phyloP scores from a whole-genome alignment of 2,888 invertebrate species.

The Acronicta psi region DNA sequence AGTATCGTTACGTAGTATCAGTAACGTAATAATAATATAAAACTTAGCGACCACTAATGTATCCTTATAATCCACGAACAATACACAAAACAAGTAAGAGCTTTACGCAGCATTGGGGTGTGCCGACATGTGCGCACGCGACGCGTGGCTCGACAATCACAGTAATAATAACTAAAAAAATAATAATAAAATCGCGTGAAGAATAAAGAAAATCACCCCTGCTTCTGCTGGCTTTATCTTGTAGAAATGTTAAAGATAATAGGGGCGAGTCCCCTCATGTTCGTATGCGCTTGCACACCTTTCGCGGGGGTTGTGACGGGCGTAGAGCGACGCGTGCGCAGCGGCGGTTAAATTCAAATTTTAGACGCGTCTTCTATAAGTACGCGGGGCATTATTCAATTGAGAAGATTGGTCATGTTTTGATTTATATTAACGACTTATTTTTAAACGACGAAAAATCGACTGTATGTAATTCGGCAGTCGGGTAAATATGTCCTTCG shows the following conservation, averaged over 20 bases:
- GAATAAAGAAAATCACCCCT: conserved; percentile 89
- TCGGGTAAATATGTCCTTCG: too few species aligned
- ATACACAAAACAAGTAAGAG: conserved; percentile 82
- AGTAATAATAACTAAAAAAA: conserved; percentile 89
- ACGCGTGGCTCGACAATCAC: conserved; percentile 78
- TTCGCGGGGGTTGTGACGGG: conserved; percentile 81
- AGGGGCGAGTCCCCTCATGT: conserved; percentile 80
- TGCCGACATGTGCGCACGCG: conserved; percentile 88
- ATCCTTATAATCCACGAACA: conserved; percentile 84
- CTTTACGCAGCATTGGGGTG: conserved; percentile 78
- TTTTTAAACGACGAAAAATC: too few species aligned
- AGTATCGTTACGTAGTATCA: conserved; percentile 20
- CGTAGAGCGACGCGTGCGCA: conserved; percentile 67
- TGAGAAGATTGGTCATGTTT: conserved; percentile 1
- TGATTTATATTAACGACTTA: background rate
- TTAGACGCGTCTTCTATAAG: conserved; percentile 59
- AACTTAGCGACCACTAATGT: conserved; percentile 74
- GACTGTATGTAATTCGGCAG: too few species aligned
- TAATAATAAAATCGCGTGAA: conserved; percentile 89
- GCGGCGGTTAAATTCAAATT: conserved; percentile 85
- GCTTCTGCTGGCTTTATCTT: conserved; percentile 88
- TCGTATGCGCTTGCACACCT: conserved; percentile 76
- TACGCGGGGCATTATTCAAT: conserved; percentile 6
- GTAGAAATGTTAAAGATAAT: conserved; percentile 89
- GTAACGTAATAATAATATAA: conserved; percentile 64